Percentiles rank a stretch among this genome's conserved stretches.
Evolutionary conservation across 2,888 invertebrate species (phyloP).

Genomic region (Erebia ligea): DNA sequence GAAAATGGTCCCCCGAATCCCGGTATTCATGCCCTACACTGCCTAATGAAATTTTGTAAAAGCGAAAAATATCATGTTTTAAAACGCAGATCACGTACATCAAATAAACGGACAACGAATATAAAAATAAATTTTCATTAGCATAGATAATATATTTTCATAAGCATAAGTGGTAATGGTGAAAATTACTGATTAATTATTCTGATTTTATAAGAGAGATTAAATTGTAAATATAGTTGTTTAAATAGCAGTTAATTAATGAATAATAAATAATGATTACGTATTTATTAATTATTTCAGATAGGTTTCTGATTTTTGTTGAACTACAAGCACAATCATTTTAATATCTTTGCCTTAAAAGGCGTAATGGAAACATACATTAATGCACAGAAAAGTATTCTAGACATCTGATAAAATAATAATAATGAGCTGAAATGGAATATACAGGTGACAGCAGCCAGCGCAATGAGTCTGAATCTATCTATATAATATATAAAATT

Average conservation of each 20-base stretch:
- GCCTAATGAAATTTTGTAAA: conserved; percentile 3
- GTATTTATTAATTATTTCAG: too few relatives aligned
- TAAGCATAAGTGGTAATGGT: conserved; percentile 13
- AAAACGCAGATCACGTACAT: conserved; percentile 9
- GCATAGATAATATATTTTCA: conserved; percentile 18
- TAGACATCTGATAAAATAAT: too few relatives aligned
- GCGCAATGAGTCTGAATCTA: too few relatives aligned
- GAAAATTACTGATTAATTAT: conserved; percentile 11
- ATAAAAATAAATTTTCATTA: conserved; percentile 17
- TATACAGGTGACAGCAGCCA: too few relatives aligned
- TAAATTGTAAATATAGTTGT: neutral
- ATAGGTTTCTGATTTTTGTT: too few relatives aligned
- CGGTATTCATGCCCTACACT: conserved; percentile 6
- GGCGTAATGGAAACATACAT: too few relatives aligned
- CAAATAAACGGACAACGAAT: conserved; percentile 17
- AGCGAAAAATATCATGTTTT: conserved; percentile 3
- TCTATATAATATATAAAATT: too few relatives aligned
- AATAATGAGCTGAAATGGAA: too few relatives aligned
- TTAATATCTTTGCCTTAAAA: too few relatives aligned
- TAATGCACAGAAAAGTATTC: too few relatives aligned
- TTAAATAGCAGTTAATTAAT: neutral
- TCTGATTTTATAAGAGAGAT: conserved; percentile 1
- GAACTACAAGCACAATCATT: too few relatives aligned
- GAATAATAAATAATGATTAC: neutral
- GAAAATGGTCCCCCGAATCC: conserved; percentile 18